A percentile compares a stretch with the other conserved stretches of the same genome.
phyloP scores from a whole-genome alignment of 1,140 invertebrate genomes.

The Papilio dardanus region DNA sequence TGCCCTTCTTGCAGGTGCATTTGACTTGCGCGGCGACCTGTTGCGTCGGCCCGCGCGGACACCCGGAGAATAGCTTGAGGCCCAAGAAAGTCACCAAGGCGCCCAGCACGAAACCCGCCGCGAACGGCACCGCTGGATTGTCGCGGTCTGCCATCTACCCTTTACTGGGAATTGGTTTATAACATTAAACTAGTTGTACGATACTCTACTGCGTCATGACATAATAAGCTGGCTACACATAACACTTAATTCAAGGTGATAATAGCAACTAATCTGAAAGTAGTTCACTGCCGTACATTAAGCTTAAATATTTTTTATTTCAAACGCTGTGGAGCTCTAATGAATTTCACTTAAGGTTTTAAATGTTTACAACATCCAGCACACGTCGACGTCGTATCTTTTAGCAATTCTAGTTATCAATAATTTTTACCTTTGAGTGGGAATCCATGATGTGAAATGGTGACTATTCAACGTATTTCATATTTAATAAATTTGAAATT shows the following conservation, averaged over 20 bases:
- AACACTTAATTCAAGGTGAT: background rate
- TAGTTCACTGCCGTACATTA: background rate
- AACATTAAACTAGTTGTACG: too few species aligned
- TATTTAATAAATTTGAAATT: slow-evolving; percentile 34
- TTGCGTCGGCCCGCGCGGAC: slow-evolving; percentile 41
- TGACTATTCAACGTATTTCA: background rate
- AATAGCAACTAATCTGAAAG: background rate
- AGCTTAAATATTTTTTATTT: background rate
- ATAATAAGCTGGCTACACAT: background rate
- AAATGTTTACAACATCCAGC: background rate
- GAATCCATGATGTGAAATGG: slow-evolving; percentile 1
- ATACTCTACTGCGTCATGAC: too few species aligned
- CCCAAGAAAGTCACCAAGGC: slow-evolving; percentile 54
- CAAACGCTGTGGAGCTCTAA: background rate
- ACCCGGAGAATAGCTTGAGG: slow-evolving; percentile 51
- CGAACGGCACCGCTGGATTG: slow-evolving; percentile 53
- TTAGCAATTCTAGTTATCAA: background rate
- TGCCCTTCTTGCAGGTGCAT: slow-evolving; percentile 53
- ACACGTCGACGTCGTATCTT: background rate
- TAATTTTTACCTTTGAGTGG: background rate
- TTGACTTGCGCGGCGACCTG: slow-evolving; percentile 45
- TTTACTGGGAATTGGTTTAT: background rate
- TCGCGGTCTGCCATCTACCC: slow-evolving; percentile 54
- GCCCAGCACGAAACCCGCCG: slow-evolving; percentile 58
- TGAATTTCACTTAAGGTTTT: background rate